These are phyloP conservation scores for Caenorhabditis remanei DNA, from an alignment of 1,140 invertebrate species.

Conservation along the genomic window DNA sequence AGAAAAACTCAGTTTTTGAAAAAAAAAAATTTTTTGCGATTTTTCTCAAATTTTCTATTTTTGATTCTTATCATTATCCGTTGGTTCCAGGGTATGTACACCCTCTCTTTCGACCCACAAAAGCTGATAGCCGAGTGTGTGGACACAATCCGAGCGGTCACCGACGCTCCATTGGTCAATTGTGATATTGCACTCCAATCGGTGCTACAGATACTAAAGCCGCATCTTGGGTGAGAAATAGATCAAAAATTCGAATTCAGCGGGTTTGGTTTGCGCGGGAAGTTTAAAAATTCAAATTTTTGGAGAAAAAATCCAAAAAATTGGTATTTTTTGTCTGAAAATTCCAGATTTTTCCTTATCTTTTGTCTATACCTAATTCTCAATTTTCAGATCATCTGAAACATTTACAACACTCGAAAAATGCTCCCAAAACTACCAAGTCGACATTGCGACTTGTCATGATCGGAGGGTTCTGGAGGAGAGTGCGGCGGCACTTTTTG, in stretches of 20 bases:
- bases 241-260: no score
- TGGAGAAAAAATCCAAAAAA: background rate
- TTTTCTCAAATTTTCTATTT: background rate
- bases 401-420: background rate
- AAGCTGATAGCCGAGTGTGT: slow-evolving; percentile 1
- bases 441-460: slow-evolving; percentile 53
- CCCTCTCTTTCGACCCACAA: background rate
- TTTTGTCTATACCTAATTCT: background rate
- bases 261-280: no score
- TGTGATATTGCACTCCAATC: slow-evolving; percentile 39
- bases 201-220: background rate
- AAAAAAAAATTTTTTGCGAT: background rate
- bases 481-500: background rate
- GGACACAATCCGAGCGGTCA: slow-evolving; percentile 19
- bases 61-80: background rate
- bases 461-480: slow-evolving; percentile 15
- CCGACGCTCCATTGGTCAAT: slow-evolving; percentile 15
- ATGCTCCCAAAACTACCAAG: background rate
- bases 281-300: background rate
- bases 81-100: background rate
- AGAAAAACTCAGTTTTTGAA: background rate
- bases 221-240: background rate
- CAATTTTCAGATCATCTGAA: background rate
- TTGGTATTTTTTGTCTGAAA: background rate
- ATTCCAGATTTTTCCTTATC: no score